phyloP scores from a whole-genome alignment of 1,140 invertebrate genomes.

The Brachionus rubens region DNA sequence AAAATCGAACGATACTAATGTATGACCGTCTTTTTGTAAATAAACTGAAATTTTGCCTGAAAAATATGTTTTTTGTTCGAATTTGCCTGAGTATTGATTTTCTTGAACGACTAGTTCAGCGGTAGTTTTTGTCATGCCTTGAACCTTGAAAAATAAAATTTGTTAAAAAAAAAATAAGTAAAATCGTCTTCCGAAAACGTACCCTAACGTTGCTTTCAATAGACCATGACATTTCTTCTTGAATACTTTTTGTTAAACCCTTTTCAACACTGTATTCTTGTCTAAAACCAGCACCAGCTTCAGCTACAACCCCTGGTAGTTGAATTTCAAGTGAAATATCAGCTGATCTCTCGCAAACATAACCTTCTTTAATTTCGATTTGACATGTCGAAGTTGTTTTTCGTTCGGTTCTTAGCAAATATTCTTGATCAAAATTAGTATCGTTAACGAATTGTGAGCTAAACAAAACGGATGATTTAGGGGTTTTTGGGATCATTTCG shows the following conservation, averaged over 20 bases:
- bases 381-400: conserved; percentile 60
- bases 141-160: background rate
- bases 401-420: conserved; percentile 62
- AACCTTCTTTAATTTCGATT: conserved; percentile 55
- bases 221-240: conserved; percentile 61
- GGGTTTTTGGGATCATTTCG: background rate
- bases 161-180: background rate
- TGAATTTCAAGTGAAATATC: conserved; percentile 33
- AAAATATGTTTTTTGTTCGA: conserved; percentile 45
- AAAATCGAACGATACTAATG: background rate
- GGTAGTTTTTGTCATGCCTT: conserved; percentile 40
- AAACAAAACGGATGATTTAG: conserved; percentile 57
- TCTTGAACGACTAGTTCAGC: conserved; percentile 44
- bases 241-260: conserved; percentile 56
- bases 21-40: conserved; percentile 28
- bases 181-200: background rate
- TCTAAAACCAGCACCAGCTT: conserved; percentile 63
- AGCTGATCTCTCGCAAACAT: background rate
- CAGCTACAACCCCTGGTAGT: conserved; percentile 51
- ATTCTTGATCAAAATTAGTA: conserved; percentile 60
- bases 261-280: conserved; percentile 61
- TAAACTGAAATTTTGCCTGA: conserved; percentile 11
- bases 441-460: conserved; percentile 61
- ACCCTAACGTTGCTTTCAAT: conserved; percentile 62
- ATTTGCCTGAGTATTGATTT: conserved; percentile 37